Percentiles rank a stretch among this genome's conserved stretches.
Evolutionary conservation across 2,888 invertebrate genomes (phyloP).

Genomic region (Stenichneumon culpator): DNA sequence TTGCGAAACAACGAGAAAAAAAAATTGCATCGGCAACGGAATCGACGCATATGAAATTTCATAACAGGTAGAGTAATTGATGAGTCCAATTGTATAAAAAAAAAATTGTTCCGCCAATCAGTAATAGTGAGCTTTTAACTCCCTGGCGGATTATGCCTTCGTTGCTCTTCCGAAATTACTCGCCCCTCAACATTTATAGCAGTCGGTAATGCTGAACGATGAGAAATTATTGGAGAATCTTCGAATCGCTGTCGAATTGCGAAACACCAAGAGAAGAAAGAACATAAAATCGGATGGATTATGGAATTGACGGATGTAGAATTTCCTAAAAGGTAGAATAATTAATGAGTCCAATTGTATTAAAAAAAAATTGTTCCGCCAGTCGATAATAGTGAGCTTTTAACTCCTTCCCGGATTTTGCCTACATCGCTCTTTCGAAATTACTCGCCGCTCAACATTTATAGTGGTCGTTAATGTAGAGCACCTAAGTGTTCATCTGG

Average conservation of each 20-base stretch:
- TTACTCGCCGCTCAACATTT: conserved; percentile 56
- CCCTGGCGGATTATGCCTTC: conserved; percentile 26
- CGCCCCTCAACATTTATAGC: conserved; percentile 54
- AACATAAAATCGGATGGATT: not conserved
- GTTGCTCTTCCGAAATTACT: conserved; percentile 54
- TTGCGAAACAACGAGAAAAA: not conserved
- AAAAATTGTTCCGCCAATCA: not conserved
- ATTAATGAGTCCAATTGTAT: not conserved
- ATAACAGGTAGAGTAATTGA: not conserved
- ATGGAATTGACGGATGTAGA: not conserved
- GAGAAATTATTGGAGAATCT: no score
- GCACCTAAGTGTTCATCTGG: conserved; percentile 62
- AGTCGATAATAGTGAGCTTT: not conserved
- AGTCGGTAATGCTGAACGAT: conserved; percentile 44
- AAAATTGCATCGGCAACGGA: not conserved
- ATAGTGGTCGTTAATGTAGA: conserved; percentile 57
- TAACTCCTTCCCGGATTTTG: conserved; percentile 32
- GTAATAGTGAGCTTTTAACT: not conserved
- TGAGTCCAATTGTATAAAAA: not conserved
- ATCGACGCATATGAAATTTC: not conserved
- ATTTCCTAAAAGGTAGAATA: not conserved
- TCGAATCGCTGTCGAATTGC: no score
- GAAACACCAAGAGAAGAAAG: not conserved
- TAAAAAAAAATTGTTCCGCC: not conserved
- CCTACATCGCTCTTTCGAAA: conserved; percentile 44